Evolutionary conservation across 2,797 vertebrate genomes (phyloP), one percentile per base, ranked within the genome.

Genomic region (Ptychobarbus kaznakovi): DNA sequence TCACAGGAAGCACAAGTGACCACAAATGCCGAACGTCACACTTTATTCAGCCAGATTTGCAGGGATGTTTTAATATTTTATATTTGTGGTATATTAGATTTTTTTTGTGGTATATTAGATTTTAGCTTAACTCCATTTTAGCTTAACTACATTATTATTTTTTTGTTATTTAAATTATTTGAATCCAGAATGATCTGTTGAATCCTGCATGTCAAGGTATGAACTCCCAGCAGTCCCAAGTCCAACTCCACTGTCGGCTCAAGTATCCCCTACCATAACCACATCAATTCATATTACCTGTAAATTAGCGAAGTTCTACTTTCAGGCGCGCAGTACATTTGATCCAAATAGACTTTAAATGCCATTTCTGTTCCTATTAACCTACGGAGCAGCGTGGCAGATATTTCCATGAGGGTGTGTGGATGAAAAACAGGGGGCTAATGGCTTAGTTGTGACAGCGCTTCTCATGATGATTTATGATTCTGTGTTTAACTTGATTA

Each of bases 281-380:
- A 97, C 97, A 99, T 99, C 98, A 99, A 98, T 99, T 98, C 97
- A 98, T 96, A 99, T 99, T 99, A 99, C 97, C 96, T 97, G 96
- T 97, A 98, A 98, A 99, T 99, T 99, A 99, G 98, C 96, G 95
- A 97, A 98, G 96, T 97, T 98, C 97, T 97, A 97, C 97, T 98
- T 98, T 97, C 96, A 96, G 96, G 96, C 97, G 96, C 93, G 92
- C 95, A 97, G 96, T 97, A 96, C 96, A 95, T 98, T 98, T 99
- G 97, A 99, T 99, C 97, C 97, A 99, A 99, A 99, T 98, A 99
- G 98, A 98, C 96, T 99, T 98, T 99, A 99, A 99, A 99, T 99
- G 98, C 98, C 98, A 99, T 99, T 99, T 99, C 97, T 99, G 98
- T 99, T 99, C 97, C 97, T 99, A 99, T 99, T 99, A 99, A 99